phyloP scores from a whole-genome alignment of 2,888 invertebrate genomes.

The Lamproptera curius region DNA sequence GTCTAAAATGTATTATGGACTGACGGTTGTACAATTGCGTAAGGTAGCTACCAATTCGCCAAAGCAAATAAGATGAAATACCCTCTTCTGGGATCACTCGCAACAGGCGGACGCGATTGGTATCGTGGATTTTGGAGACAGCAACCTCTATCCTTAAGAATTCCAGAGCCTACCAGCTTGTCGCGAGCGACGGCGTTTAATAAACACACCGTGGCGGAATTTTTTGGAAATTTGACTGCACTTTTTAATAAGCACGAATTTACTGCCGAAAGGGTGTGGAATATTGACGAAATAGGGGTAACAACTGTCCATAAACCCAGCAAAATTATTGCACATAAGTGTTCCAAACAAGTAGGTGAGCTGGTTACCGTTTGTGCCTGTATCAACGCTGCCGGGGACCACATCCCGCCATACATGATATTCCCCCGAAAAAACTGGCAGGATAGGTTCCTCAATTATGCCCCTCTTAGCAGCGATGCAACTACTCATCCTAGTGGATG shows the following conservation, averaged over 20 bases:
- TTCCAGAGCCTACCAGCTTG: conserved; percentile 16
- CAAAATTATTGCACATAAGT: conserved; percentile 1
- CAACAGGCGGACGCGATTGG: conserved; percentile 19
- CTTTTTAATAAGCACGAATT: neutral
- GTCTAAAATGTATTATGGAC: conserved; percentile 19
- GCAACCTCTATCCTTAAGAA: conserved; percentile 17
- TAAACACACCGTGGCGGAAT: conserved; percentile 1
- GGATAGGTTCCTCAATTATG: conserved; percentile 12
- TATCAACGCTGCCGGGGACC: conserved; percentile 6
- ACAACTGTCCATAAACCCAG: neutral
- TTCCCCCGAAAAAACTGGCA: conserved; percentile 19
- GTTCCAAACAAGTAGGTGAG: conserved; percentile 11
- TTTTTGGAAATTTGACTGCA: neutral
- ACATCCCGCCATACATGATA: conserved; percentile 12
- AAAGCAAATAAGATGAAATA: conserved; percentile 21
- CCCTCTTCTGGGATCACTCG: no score
- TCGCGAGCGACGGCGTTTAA: conserved; percentile 11
- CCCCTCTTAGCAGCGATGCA: conserved; percentile 12
- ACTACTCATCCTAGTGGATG: no score
- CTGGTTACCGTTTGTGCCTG: conserved; percentile 15
- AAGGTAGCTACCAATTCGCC: conserved; percentile 21
- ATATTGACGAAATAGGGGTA: conserved; percentile 5
- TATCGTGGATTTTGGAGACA: conserved; percentile 18
- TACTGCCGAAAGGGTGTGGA: conserved; percentile 7
- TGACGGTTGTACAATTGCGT: conserved; percentile 20